Evolutionary conservation across 2,113 vertebrate genomes (phyloP).

Genomic region (Neolamprologus fasciatus): DNA sequence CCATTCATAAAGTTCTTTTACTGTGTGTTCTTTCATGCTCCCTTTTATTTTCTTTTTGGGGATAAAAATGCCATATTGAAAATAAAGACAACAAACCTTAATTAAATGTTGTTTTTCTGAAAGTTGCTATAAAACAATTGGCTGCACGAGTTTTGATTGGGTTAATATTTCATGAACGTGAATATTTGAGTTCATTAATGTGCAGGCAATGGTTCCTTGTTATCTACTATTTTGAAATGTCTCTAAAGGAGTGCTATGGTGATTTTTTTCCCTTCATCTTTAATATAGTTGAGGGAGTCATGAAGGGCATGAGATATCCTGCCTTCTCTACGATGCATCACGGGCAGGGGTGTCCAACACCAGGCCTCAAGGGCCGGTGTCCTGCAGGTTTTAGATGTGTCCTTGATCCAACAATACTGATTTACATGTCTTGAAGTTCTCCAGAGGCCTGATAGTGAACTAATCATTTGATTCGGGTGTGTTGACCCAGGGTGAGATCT

Average conservation of each 20-base stretch:
- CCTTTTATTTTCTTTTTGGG: neutral
- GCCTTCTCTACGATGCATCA: neutral
- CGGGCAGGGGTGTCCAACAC: fast-evolving
- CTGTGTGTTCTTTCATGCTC: neutral
- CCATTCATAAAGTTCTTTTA: neutral
- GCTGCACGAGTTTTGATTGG: neutral
- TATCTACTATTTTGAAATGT: neutral
- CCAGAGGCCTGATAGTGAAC: neutral
- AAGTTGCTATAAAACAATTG: neutral
- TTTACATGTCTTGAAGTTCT: neutral
- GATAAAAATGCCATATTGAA: neutral
- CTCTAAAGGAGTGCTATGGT: neutral
- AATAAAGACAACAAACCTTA: neutral
- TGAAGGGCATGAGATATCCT: neutral
- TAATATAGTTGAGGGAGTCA: neutral
- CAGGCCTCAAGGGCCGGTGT: neutral
- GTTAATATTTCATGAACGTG: neutral
- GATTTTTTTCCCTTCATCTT: neutral
- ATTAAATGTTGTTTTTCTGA: neutral
- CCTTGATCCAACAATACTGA: fast-evolving
- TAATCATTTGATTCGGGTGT: neutral
- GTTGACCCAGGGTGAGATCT: neutral
- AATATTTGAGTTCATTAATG: neutral
- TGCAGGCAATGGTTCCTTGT: neutral
- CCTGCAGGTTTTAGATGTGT: neutral